Conservation (phyloP, 1,140 invertebrate species). For the Anoplophora glabripennis region DNA sequence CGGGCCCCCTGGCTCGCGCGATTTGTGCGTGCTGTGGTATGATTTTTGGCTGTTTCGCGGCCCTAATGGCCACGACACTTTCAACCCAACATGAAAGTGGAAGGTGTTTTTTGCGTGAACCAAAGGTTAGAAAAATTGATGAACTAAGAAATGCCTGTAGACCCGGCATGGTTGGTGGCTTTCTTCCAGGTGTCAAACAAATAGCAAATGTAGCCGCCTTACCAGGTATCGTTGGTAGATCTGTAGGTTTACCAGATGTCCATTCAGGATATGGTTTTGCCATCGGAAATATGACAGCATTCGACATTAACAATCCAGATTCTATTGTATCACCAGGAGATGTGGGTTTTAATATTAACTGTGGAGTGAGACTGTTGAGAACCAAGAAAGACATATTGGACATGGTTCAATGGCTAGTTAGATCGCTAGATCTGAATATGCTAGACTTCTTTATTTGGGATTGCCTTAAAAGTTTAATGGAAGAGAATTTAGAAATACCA, state of each 20-base stretch:
- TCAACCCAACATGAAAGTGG: slow-evolving; percentile 99
- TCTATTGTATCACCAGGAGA: slow-evolving; percentile 91
- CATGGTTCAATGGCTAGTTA: too few species aligned
- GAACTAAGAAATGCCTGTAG: slow-evolving; percentile 89
- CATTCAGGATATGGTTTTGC: slow-evolving; percentile 99
- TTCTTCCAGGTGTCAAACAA: slow-evolving; percentile 98
- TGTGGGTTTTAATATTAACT: slow-evolving; percentile 33
- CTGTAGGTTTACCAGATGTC: slow-evolving; percentile 93
- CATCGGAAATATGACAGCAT: slow-evolving; percentile 99
- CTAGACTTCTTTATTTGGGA: too few species aligned
- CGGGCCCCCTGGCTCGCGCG: too few species aligned
- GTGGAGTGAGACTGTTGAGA: slow-evolving; percentile 65
- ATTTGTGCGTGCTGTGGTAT: too few species aligned
- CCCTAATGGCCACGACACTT: too few species aligned
- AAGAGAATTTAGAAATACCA: too few species aligned
- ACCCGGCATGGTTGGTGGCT: slow-evolving; percentile 88
- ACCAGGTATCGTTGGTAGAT: slow-evolving; percentile 91
- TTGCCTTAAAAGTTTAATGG: too few species aligned
- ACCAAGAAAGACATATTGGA: too few species aligned
- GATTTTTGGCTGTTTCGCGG: too few species aligned
- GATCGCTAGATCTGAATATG: too few species aligned
- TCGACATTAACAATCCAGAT: slow-evolving; percentile 90
- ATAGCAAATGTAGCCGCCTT: slow-evolving; percentile 99
- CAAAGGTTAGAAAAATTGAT: slow-evolving; percentile 84
- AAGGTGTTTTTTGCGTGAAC: slow-evolving; percentile 98